Percentiles rank a stretch among this genome's conserved stretches.
phyloP scores from a whole-genome alignment of 2,888 invertebrate species.

The Leucozona laternaria region DNA sequence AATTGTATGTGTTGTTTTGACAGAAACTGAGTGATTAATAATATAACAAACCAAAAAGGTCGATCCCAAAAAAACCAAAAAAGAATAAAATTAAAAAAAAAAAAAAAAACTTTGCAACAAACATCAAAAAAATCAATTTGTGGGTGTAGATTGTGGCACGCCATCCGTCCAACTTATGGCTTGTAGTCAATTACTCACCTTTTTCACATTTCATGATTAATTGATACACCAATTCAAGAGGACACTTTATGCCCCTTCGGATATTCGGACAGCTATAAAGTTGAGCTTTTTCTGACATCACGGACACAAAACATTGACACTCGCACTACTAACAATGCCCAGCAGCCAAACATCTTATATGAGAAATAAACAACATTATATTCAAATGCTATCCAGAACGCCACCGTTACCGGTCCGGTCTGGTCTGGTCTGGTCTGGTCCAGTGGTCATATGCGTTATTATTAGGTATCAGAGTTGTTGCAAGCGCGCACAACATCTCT shows the following conservation, averaged over 20 bases:
- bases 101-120: constrained; percentile 31
- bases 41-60: constrained; percentile 46
- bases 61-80: constrained; percentile 8
- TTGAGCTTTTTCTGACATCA: constrained; percentile 58
- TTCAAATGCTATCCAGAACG: constrained; percentile 55
- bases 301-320: constrained; percentile 37
- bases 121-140: constrained; percentile 65
- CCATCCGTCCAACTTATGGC: constrained; percentile 62
- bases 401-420: not conserved
- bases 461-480: not conserved
- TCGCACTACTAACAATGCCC: constrained; percentile 48
- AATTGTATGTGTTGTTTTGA: constrained; percentile 53
- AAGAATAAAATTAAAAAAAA: constrained; percentile 17
- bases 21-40: constrained; percentile 72
- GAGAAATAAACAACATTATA: constrained; percentile 26
- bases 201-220: constrained; percentile 72
- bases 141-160: constrained; percentile 75
- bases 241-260: constrained; percentile 59
- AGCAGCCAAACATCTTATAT: constrained; percentile 2
- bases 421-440: too few relatives aligned
- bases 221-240: constrained; percentile 62
- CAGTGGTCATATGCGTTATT: not conserved
- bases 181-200: constrained; percentile 76
- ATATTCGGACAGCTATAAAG: constrained; percentile 18
- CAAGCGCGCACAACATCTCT: constrained; percentile 5